Evolutionary conservation across 2,113 vertebrate genomes (phyloP).

Genomic region (Corythornis cristatus): DNA sequence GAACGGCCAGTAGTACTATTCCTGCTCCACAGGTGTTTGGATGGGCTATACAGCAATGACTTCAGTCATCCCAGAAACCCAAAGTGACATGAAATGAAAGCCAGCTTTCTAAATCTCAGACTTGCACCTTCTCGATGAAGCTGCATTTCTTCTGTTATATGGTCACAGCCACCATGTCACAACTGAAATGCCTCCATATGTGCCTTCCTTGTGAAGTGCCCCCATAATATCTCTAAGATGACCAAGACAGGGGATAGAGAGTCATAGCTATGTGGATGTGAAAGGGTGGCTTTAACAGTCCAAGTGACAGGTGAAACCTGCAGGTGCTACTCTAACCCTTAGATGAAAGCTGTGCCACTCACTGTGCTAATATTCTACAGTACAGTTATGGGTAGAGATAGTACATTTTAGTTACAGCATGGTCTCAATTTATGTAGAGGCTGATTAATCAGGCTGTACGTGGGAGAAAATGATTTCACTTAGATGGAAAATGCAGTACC

Average conservation of each 20-base stretch:
- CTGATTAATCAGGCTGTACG: neutral
- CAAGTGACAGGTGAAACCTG: neutral
- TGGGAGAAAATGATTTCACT: conserved; percentile 26
- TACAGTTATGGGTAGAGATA: neutral
- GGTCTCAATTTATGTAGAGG: neutral
- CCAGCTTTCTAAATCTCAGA: neutral
- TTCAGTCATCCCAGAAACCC: neutral
- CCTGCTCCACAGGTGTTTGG: neutral
- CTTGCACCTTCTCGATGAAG: neutral
- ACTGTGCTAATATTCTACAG: neutral
- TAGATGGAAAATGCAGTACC: neutral
- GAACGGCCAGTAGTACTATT: neutral
- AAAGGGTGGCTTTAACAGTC: neutral
- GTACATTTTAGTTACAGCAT: neutral
- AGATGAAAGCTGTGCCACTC: neutral
- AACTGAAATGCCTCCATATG: neutral
- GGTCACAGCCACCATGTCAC: neutral
- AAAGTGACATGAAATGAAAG: neutral
- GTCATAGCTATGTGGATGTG: neutral
- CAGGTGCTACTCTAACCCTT: neutral
- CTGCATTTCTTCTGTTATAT: rapidly evolving
- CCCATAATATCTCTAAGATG: neutral
- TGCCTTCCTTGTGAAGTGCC: neutral
- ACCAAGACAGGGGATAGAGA: neutral
- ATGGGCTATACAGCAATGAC: neutral